phyloP scores from a whole-genome alignment of 2,888 invertebrate species.

The Pediacus dermestoides region DNA sequence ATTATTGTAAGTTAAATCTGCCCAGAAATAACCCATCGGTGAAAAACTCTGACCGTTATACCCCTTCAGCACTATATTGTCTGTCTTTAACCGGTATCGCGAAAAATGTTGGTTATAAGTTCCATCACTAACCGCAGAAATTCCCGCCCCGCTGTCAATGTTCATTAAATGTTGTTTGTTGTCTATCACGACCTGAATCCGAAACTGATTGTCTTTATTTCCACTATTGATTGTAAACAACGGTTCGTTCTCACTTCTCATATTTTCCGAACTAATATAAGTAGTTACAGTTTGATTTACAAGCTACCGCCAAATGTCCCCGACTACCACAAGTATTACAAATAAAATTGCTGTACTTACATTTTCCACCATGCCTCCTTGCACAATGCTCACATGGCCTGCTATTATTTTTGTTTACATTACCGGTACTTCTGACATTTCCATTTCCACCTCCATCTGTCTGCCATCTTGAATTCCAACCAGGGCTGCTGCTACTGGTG shows the following conservation, averaged over 20 bases:
- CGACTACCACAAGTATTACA: slow-evolving; percentile 8
- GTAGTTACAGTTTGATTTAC: slow-evolving; percentile 7
- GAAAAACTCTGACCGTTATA: slow-evolving; percentile 10
- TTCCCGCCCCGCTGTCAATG: slow-evolving; percentile 10
- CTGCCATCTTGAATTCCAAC: too few relatives aligned
- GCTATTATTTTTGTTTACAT: too few relatives aligned
- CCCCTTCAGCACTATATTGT: slow-evolving; percentile 3
- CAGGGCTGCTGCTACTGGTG: too few relatives aligned
- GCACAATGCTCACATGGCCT: too few relatives aligned
- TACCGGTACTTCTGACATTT: too few relatives aligned
- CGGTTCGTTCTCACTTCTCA: too few relatives aligned
- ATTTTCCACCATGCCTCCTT: slow-evolving; percentile 2
- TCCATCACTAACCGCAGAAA: slow-evolving; percentile 7
- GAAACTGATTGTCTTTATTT: too few relatives aligned
- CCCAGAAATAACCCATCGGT: slow-evolving; percentile 10
- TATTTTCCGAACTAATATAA: too few relatives aligned
- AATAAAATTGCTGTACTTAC: slow-evolving; percentile 8
- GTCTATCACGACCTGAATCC: too few relatives aligned
- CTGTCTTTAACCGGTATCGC: slow-evolving; percentile 7
- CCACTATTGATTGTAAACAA: too few relatives aligned
- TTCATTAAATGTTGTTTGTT: slow-evolving; percentile 8
- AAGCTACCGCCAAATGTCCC: slow-evolving; percentile 10
- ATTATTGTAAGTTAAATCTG: slow-evolving; percentile 1
- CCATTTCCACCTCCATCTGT: too few relatives aligned
- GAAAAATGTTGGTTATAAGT: slow-evolving; percentile 11